Conservation (phyloP, 1,140 invertebrate genomes). For the Thalassaphorura encarpata region DNA sequence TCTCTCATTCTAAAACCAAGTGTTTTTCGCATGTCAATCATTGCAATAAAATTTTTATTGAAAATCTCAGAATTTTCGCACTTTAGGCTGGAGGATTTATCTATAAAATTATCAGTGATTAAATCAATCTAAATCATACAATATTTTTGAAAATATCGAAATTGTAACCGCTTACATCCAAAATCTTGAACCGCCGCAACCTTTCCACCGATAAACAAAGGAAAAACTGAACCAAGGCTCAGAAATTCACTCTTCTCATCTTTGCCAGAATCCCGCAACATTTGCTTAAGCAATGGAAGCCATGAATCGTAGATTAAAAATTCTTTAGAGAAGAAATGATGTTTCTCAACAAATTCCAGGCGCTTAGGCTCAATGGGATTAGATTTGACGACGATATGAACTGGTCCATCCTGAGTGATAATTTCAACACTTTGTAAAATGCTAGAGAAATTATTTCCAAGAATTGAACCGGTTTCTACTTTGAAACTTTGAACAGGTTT, state of each 20-base stretch:
- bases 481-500: conserved; percentile 33
- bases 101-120: no score
- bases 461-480: conserved; percentile 36
- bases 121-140: no score
- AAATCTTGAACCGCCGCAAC: no score
- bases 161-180: no score
- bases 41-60: conserved; percentile 50
- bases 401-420: background rate
- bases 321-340: conserved; percentile 22
- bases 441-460: conserved; percentile 44
- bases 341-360: conserved; percentile 13
- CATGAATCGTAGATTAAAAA: conserved; percentile 11
- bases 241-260: background rate
- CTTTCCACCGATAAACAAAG: no score
- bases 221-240: background rate
- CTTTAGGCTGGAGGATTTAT: no score
- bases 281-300: conserved; percentile 9
- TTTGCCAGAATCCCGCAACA: no score
- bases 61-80: no score
- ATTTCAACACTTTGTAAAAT: conserved; percentile 37
- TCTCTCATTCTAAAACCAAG: conserved; percentile 45
- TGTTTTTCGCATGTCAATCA: conserved; percentile 49
- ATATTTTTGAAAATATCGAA: no score
- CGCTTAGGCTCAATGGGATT: conserved; percentile 15
- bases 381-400: conserved; percentile 15